Conservation (phyloP, 2,797 vertebrate species). For the Yasuhikotakia modesta region DNA sequence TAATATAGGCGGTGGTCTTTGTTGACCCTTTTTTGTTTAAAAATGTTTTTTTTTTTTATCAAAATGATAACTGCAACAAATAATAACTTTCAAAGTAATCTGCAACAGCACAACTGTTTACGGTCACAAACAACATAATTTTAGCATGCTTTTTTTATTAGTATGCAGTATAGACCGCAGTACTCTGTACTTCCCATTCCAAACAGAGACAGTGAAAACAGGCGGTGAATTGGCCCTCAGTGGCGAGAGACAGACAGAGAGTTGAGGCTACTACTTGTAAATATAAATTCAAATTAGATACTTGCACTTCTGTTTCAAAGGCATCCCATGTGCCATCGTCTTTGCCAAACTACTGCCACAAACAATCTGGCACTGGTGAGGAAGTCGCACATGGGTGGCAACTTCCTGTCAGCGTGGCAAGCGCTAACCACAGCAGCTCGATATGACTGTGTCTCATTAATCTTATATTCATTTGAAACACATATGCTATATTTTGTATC, state of each 20-base stretch:
- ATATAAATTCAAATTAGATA: slow-evolving; percentile 29
- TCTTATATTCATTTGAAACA: slow-evolving; percentile 29
- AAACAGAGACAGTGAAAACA: slow-evolving; percentile 1
- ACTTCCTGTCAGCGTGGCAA: slow-evolving; percentile 32
- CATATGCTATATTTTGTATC: slow-evolving; percentile 38
- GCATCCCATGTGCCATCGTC: slow-evolving; percentile 9
- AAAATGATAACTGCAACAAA: no score
- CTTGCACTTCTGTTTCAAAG: slow-evolving; percentile 14
- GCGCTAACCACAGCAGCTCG: slow-evolving; percentile 33
- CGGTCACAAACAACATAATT: no score
- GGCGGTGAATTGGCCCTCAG: background rate
- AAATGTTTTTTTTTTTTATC: no score
- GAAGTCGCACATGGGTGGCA: slow-evolving; percentile 30
- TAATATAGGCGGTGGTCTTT: no score
- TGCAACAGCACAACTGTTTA: no score
- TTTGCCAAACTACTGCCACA: slow-evolving; percentile 33
- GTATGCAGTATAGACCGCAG: background rate
- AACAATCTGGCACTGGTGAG: slow-evolving; percentile 16
- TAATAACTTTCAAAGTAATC: no score
- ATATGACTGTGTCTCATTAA: slow-evolving; percentile 40
- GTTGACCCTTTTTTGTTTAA: no score
- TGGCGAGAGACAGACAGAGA: background rate
- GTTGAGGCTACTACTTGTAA: slow-evolving; percentile 7
- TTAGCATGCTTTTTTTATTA: no score
- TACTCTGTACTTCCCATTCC: background rate